A percentile compares a stretch with the other conserved stretches of the same genome.
Conservation (phyloP, 2,888 invertebrate species). For the Julus scandinavius region DNA sequence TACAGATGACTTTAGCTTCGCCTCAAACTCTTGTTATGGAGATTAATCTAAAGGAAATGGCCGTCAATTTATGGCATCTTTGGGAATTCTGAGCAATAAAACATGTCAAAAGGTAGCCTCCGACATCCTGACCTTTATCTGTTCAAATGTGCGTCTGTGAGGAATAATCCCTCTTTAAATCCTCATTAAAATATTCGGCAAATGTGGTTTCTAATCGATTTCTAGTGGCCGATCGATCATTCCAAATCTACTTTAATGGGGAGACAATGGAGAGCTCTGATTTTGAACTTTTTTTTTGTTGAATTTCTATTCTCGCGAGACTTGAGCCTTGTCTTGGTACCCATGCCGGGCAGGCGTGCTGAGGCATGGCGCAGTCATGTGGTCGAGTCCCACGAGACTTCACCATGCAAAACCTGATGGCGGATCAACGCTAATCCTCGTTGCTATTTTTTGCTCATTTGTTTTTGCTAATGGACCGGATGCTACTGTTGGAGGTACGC, state of each 20-base stretch:
- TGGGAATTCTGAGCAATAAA: neutral
- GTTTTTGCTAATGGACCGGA: conserved; percentile 11
- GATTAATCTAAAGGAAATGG: no score
- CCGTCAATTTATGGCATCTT: neutral
- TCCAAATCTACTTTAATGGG: neutral
- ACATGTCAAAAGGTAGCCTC: neutral
- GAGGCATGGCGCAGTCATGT: neutral
- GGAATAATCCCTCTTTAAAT: neutral
- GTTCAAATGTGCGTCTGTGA: neutral
- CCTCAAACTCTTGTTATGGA: no score
- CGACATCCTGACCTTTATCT: neutral
- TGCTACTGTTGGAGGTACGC: neutral
- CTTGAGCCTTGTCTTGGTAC: neutral
- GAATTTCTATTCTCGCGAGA: neutral
- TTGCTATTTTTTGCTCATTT: conserved; percentile 3
- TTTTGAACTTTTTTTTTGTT: neutral
- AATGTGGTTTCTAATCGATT: neutral
- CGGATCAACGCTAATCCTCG: neutral
- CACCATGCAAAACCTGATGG: conserved; percentile 10
- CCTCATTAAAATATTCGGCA: neutral
- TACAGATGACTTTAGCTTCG: no score
- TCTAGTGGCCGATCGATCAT: neutral
- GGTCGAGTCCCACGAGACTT: neutral
- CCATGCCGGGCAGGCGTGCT: neutral
- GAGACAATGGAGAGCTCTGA: neutral